Percentiles rank a stretch among this genome's conserved stretches.
Conservation (phyloP, 2,113 vertebrate species). For the Naja naja region DNA sequence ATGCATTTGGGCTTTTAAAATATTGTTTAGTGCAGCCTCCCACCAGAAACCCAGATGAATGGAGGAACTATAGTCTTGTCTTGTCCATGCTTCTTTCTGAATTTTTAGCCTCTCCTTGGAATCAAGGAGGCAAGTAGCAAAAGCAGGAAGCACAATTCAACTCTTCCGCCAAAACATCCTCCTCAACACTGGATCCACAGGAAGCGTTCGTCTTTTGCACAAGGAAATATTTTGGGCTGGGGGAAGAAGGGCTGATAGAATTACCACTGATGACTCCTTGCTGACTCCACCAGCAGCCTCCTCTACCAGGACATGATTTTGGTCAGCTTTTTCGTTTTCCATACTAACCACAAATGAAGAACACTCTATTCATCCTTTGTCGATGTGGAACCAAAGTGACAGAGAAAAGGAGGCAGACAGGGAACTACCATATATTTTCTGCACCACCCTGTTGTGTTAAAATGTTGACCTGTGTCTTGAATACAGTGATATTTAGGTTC, state of each 20-base stretch:
- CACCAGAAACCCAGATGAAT: background rate
- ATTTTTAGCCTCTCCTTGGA: background rate
- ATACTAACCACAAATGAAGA: background rate
- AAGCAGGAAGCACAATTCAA: background rate
- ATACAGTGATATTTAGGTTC: background rate
- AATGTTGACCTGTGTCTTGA: background rate
- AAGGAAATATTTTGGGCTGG: background rate
- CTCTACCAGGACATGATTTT: background rate
- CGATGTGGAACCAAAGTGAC: background rate
- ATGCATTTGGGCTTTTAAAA: background rate
- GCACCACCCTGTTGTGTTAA: background rate
- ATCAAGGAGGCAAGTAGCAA: background rate
- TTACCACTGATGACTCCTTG: background rate
- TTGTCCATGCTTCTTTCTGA: background rate
- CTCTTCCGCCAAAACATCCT: background rate
- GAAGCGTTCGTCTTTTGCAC: background rate
- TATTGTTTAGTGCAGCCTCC: background rate
- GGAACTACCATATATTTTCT: background rate
- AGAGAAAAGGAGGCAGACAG: background rate
- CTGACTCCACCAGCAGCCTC: background rate
- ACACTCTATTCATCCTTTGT: background rate
- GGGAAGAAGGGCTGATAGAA: background rate
- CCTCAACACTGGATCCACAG: background rate
- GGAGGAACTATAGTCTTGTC: background rate
- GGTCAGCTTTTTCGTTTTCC: background rate